Base-by-base conservation (phyloP, 1,140 invertebrate species). In the Drosophila elegans region DNA sequence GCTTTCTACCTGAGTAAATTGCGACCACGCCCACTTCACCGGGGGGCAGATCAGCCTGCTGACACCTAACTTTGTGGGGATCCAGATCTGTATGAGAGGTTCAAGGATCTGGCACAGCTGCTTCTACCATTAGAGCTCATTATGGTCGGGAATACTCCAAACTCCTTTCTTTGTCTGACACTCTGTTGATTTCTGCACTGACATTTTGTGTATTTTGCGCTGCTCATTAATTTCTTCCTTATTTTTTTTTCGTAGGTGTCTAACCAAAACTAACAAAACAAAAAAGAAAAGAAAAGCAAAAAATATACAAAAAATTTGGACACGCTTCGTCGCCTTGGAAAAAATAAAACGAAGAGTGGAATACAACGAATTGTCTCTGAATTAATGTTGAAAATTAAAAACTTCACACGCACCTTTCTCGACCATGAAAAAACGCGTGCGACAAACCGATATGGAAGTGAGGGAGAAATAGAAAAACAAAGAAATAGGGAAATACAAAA, bases 341-440 rank as follows among this genome's bases (percentile, higher is more conserved):
- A 64, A 53, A 73, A 72, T 63, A 80, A 73, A 67, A 25, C 21
- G 10, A 7, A 34, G n/a, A 4, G 63, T 1, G 10, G 16, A 10
- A 62, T 29, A 44, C 36, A 49, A 67, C 68, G 82, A 88, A 86
- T 82, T 88, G 82, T 86, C 83, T 88, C 71, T 68, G 86, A 88
- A 88, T 82, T 88, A 88, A 82, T 76, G 82, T 82, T 76, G 82
- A 74, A 88, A 82, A 86, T 86, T 86, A 86, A 86, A 86, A 86
- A 86, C 79, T 86, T 86, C 82, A 86, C 82, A 86, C 82, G 82
- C 82, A 86, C 78, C 69, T 69, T 48, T 45, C 16, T 41, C 66
- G 61, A 48, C 55, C 55, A 60, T 55, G 69, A 67, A 51, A 69
- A 36, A 63, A 34, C 29, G 11, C 46, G 41, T 34, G 54, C 48